These are phyloP conservation scores for Lucilia sericata DNA, from an alignment of 1,140 invertebrate genomes.

Conservation along the genomic window DNA sequence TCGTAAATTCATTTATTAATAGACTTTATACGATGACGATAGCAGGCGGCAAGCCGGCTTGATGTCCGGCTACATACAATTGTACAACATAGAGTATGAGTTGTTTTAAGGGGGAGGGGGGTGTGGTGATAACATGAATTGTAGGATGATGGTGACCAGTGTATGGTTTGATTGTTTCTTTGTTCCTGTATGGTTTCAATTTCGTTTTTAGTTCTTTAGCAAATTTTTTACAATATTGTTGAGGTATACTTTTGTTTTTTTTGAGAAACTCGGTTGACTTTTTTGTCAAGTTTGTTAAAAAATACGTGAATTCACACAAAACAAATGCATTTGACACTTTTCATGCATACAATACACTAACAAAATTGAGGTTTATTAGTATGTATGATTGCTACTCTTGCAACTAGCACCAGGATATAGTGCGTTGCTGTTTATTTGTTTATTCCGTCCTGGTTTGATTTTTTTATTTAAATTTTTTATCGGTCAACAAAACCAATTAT, in stretches of 20 bases:
- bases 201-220: constrained; percentile 47
- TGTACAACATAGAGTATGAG: background rate
- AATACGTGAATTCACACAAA: constrained; percentile 24
- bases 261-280: constrained; percentile 1
- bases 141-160: background rate
- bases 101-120: background rate
- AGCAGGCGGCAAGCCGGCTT: background rate
- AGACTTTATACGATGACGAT: constrained; percentile 27
- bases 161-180: constrained; percentile 35
- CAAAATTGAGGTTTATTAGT: constrained; percentile 38
- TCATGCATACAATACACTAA: constrained; percentile 32
- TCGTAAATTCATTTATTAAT: constrained; percentile 67
- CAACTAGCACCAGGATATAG: too few relatives aligned
- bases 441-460: background rate
- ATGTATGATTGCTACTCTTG: background rate
- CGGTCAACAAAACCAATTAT: constrained; percentile 11
- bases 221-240: background rate
- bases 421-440: background rate
- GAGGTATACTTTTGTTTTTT: constrained; percentile 1
- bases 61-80: too few relatives aligned
- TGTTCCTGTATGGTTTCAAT: constrained; percentile 46
- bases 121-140: too few relatives aligned
- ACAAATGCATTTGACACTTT: constrained; percentile 45
- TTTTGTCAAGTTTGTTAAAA: background rate
- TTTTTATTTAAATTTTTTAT: background rate